A percentile compares a stretch with the other conserved stretches of the same genome.
Evolutionary conservation across 2,888 invertebrate species (phyloP).

Genomic region (Scrobipalpa atriplicella): DNA sequence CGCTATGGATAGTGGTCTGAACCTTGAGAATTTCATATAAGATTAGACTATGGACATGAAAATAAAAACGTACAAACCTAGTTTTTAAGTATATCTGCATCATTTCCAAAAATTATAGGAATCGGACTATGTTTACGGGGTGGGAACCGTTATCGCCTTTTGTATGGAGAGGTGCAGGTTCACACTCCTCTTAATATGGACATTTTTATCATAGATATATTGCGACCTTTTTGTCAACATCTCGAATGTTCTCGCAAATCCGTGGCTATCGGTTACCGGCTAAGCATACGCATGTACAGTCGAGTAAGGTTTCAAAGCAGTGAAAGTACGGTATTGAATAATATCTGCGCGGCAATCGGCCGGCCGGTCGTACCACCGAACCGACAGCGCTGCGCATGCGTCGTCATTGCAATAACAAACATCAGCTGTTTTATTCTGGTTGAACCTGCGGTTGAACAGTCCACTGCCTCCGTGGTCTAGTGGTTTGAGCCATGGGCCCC

Average conservation of each 20-base stretch:
- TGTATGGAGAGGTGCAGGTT: too few species aligned
- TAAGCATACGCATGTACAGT: not conserved
- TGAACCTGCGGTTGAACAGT: too few species aligned
- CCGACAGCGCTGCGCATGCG: not conserved
- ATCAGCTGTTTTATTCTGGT: slow-evolving; percentile 2
- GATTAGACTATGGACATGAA: too few species aligned
- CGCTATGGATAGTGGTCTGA: too few species aligned
- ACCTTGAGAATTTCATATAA: too few species aligned
- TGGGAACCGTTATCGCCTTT: too few species aligned
- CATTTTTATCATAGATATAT: not conserved
- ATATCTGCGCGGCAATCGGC: slow-evolving; percentile 5
- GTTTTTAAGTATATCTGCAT: too few species aligned
- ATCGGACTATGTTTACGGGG: too few species aligned
- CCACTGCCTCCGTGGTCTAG: too few species aligned
- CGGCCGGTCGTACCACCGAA: not conserved
- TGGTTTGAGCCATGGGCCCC: too few species aligned
- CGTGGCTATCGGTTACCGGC: not conserved
- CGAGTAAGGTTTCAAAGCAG: slow-evolving; percentile 12
- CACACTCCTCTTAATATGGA: not conserved
- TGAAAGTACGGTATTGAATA: slow-evolving; percentile 23
- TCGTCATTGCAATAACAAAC: not conserved
- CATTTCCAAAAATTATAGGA: too few species aligned
- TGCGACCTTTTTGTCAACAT: slow-evolving; percentile 3
- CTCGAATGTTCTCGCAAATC: slow-evolving; percentile 10
- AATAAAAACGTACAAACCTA: too few species aligned